phyloP scores from a whole-genome alignment of 2,797 vertebrate genomes.

The Enteromius unitaeniatus region DNA sequence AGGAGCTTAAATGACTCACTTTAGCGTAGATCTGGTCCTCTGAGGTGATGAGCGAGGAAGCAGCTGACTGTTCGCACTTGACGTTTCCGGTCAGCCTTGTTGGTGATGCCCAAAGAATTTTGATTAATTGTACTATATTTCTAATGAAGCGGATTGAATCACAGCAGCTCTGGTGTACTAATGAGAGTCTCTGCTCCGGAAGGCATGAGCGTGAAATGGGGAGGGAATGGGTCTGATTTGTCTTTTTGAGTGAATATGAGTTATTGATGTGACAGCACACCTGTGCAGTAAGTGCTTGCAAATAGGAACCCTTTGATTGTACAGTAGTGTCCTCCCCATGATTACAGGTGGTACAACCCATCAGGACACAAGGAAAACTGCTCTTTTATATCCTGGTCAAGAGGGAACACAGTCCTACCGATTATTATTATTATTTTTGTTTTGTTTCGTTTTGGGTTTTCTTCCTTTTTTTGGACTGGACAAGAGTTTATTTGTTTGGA shows the following conservation, averaged over 20 bases:
- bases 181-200: conserved; percentile 75
- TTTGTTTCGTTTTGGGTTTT: conserved; percentile 65
- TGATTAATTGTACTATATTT: conserved; percentile 78
- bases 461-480: conserved; percentile 81
- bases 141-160: conserved; percentile 76
- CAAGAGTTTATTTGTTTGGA: conserved; percentile 86
- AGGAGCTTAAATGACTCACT: conserved; percentile 72
- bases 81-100: conserved; percentile 79
- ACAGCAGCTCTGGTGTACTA: conserved; percentile 77
- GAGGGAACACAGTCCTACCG: conserved; percentile 78
- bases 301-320: conserved; percentile 84
- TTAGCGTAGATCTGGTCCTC: conserved; percentile 75
- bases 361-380: conserved; percentile 76
- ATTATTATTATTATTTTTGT: conserved; percentile 40
- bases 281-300: conserved; percentile 83
- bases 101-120: conserved; percentile 82
- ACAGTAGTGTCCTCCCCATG: conserved; percentile 81
- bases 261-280: conserved; percentile 79
- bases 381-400: conserved; percentile 79
- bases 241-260: conserved; percentile 77
- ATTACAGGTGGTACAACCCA: conserved; percentile 77
- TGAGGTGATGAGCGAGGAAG: conserved; percentile 73
- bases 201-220: conserved; percentile 66
- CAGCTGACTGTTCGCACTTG: conserved; percentile 82
- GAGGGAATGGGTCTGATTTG: conserved; percentile 72